Evolutionary conservation across 2,888 invertebrate genomes (phyloP).

Genomic region (Eledona agricola): DNA sequence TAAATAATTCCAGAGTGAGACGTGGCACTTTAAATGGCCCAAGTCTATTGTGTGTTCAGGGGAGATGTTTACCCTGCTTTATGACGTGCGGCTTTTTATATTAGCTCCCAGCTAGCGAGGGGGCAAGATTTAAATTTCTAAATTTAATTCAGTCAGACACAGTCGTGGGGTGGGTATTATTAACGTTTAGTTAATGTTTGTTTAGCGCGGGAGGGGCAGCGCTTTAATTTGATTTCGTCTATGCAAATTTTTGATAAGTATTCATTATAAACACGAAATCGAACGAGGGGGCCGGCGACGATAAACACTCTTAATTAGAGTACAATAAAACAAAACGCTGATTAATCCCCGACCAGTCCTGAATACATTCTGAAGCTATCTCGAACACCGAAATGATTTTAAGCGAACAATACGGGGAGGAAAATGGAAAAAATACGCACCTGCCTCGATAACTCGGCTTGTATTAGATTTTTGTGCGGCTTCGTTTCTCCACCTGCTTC

Average conservation of each 20-base stretch:
- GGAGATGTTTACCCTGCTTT: conserved; percentile 46
- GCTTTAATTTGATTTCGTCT: conserved; percentile 21
- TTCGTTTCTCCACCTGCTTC: conserved; percentile 39
- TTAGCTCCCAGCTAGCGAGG: conserved; percentile 45
- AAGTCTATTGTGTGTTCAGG: conserved; percentile 53
- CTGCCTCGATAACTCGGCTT: conserved; percentile 32
- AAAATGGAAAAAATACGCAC: conserved; percentile 35
- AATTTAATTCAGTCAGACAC: conserved; percentile 45
- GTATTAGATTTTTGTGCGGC: conserved; percentile 31
- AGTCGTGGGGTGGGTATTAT: conserved; percentile 37
- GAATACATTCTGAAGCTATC: conserved; percentile 48
- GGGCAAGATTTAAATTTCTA: conserved; percentile 47
- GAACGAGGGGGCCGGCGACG: conserved; percentile 48
- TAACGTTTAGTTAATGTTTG: conserved; percentile 26
- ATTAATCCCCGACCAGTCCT: conserved; percentile 47
- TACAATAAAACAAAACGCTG: conserved; percentile 52
- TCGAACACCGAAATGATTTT: conserved; percentile 50
- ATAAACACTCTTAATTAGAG: conserved; percentile 55
- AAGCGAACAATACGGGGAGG: conserved; percentile 36
- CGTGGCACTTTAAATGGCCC: conserved; percentile 54
- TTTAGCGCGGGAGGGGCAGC: conserved; percentile 5
- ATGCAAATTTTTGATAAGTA: conserved; percentile 49
- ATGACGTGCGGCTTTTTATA: conserved; percentile 50
- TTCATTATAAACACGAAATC: conserved; percentile 45
- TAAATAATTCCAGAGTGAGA: conserved; percentile 55